Conservation (phyloP, 2,888 invertebrate genomes). For the Flexamia atlantica region DNA sequence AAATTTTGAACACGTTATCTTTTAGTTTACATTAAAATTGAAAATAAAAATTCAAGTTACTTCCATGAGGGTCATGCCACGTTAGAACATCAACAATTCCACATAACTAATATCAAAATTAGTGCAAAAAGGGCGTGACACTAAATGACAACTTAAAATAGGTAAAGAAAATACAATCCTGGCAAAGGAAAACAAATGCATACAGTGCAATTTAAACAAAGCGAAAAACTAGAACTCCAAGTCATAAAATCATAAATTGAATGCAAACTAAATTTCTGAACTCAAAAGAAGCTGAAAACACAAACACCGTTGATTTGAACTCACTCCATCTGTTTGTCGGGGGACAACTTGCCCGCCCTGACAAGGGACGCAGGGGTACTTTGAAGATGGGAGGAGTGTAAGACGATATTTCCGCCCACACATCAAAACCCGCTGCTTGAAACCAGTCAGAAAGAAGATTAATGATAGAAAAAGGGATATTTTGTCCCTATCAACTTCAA, state of each 20-base stretch:
- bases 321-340: slow-evolving; percentile 68
- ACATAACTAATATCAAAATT: too few relatives aligned
- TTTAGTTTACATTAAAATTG: too few relatives aligned
- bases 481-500: too few relatives aligned
- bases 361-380: slow-evolving; percentile 61
- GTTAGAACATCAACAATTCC: too few relatives aligned
- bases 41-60: too few relatives aligned
- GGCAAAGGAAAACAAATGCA: too few relatives aligned
- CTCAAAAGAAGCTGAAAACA: background rate
- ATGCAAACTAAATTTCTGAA: background rate
- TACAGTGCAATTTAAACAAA: background rate
- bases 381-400: slow-evolving; percentile 57
- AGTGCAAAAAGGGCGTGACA: too few relatives aligned
- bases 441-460: background rate
- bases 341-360: slow-evolving; percentile 41
- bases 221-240: slow-evolving; percentile 41
- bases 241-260: slow-evolving; percentile 44
- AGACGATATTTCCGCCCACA: slow-evolving; percentile 39
- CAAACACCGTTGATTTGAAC: slow-evolving; percentile 58
- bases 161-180: too few relatives aligned
- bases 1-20: too few relatives aligned
- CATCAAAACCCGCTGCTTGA: slow-evolving; percentile 36
- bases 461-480: too few relatives aligned
- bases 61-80: too few relatives aligned
- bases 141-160: too few relatives aligned